A percentile compares a stretch with the other conserved stretches of the same genome.
These are phyloP conservation scores for Ophion ventricosus DNA, from an alignment of 2,888 invertebrate genomes.

Conservation along the genomic window DNA sequence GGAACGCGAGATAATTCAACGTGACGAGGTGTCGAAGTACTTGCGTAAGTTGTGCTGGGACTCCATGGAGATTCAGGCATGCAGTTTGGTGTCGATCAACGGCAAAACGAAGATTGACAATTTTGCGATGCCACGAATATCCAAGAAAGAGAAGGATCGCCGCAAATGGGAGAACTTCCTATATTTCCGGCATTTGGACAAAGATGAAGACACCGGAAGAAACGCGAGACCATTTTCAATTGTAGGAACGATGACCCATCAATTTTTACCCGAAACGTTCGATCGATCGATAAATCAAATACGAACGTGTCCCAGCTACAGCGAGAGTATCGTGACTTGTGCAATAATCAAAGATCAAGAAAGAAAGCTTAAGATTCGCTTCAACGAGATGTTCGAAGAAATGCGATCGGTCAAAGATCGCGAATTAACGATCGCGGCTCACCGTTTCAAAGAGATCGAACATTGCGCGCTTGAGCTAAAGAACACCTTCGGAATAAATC, in stretches of 20 bases:
- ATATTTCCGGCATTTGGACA: constrained; percentile 7
- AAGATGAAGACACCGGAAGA: constrained; percentile 5
- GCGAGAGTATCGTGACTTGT: constrained; percentile 40
- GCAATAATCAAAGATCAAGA: constrained; percentile 63
- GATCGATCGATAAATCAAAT: constrained; percentile 53
- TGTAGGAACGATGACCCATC: constrained; percentile 64
- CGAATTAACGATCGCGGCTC: constrained; percentile 87
- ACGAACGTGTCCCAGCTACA: constrained; percentile 47
- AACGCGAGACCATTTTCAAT: constrained; percentile 44
- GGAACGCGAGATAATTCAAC: constrained; percentile 85
- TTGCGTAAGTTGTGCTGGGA: constrained; percentile 86
- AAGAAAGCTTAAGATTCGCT: constrained; percentile 82
- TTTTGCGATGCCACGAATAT: constrained; percentile 83
- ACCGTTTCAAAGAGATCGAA: constrained; percentile 87
- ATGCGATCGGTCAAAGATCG: constrained; percentile 86
- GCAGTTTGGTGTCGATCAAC: constrained; percentile 81
- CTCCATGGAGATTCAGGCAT: constrained; percentile 84
- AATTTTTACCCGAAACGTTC: constrained; percentile 60
- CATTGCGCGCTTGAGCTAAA: constrained; percentile 86
- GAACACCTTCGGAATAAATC: constrained; percentile 67
- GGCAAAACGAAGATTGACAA: constrained; percentile 84
- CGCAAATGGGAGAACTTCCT: constrained; percentile 81
- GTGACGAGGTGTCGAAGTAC: constrained; percentile 85
- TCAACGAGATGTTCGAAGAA: constrained; percentile 90
- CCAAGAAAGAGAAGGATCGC: constrained; percentile 53